Base-by-base conservation (phyloP, 92 coral and sea anemone species). In the Porites lobata region DNA sequence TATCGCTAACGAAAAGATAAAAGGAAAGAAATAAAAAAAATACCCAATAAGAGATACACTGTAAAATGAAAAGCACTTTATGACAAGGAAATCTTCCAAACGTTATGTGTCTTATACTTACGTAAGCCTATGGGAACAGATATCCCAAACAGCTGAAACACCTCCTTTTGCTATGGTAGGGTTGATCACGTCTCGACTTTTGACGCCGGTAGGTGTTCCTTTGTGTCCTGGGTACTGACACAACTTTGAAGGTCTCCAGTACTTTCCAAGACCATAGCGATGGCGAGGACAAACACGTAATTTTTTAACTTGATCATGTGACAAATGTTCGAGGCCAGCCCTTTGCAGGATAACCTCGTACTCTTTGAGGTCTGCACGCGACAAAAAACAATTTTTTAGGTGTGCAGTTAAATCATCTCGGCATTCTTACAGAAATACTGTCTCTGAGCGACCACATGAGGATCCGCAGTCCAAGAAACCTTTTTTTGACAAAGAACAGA, bases 241-340 rank as follows among this genome's bases (percentile, higher is more conserved):
- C 22, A 77, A 57, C 75, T 70, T 79, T 50, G 84, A 73, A 64
- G 74, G 76, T 5, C 58, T 53, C 58, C 6, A 53, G 58, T 53
- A 53, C 73, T 56, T 82, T 9, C 94, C 94, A 17, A 91, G 74
- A 18, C 72, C 75, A 80, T 75, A 68, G 56, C 88, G 75, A 73
- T 91, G 94, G 69, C 83, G 80, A 52, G 94, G 65, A 64, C 88
- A 91, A 69, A 90, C 87, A 56, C 90, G 51, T 20, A 70, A 7
- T 52, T 19, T 53, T 62, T 86, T 86, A 3, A 47, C 59, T 53
- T 18, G 20, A 22, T 19, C 76, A 77, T 29, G 50, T 57, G 61
- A 11, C 9, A 20, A 9, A 19, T 47, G 15, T 8, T 53, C 58
- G 58, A 53, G 58, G 13, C 58, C 58, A 53, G 58, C 58, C 13